A percentile compares a stretch with the other conserved stretches of the same genome.
Conservation (phyloP, 2,888 invertebrate genomes). For the Melipona beecheii region DNA sequence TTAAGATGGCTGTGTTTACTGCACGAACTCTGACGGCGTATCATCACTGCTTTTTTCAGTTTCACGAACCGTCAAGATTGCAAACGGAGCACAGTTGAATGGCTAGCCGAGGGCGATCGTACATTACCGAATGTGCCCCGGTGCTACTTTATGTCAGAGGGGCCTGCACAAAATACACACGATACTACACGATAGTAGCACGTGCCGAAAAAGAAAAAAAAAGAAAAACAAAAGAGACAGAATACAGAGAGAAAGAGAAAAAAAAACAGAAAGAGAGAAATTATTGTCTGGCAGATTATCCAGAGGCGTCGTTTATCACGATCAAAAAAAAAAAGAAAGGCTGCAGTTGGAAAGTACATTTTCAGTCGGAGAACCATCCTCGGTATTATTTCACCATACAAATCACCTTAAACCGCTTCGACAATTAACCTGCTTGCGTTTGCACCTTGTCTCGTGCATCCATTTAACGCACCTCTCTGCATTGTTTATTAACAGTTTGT, state of each 20-base stretch:
- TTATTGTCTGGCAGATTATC: slow-evolving; percentile 6
- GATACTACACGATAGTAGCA: slow-evolving; percentile 37
- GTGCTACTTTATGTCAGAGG: slow-evolving; percentile 41
- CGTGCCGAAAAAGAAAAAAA: slow-evolving; percentile 15
- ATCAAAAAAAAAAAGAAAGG: slow-evolving; percentile 18
- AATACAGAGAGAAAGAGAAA: background rate
- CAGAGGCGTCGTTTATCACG: slow-evolving; percentile 26
- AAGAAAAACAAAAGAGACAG: background rate
- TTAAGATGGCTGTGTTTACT: background rate
- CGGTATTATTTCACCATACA: slow-evolving; percentile 55
- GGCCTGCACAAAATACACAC: slow-evolving; percentile 37
- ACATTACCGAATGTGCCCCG: slow-evolving; percentile 54
- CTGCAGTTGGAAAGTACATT: slow-evolving; percentile 35
- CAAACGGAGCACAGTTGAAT: slow-evolving; percentile 69
- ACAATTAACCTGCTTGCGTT: slow-evolving; percentile 13
- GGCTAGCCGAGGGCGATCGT: slow-evolving; percentile 62
- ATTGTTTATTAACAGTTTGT: background rate
- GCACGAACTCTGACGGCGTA: slow-evolving; percentile 56
- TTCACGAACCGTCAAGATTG: slow-evolving; percentile 60
- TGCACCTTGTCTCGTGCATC: slow-evolving; percentile 4
- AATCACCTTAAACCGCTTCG: slow-evolving; percentile 16
- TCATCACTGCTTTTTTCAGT: slow-evolving; percentile 69
- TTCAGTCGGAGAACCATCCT: slow-evolving; percentile 41
- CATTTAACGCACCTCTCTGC: background rate
- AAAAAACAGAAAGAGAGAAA: background rate